phyloP scores from a whole-genome alignment of 2,797 vertebrate genomes.

The Meriones psammophilus region DNA sequence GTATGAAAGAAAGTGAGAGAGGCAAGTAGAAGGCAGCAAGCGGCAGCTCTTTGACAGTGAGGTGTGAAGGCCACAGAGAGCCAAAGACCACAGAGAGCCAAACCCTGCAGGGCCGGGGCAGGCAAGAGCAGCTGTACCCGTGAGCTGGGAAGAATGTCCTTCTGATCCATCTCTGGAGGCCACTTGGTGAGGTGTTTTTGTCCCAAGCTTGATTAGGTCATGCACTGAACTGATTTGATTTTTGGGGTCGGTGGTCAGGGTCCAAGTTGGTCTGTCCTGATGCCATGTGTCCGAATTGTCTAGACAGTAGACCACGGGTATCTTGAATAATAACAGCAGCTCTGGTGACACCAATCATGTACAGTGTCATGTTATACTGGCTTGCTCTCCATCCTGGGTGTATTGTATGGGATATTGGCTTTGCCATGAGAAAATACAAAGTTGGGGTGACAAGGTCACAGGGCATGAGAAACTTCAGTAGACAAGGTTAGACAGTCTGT shows the following conservation, averaged over 20 bases:
- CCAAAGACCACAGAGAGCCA: background rate
- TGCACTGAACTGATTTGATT: background rate
- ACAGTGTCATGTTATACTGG: accelerated
- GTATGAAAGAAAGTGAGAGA: background rate
- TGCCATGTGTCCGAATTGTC: background rate
- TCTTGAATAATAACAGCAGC: background rate
- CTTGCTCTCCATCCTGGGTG: background rate
- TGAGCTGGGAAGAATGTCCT: background rate
- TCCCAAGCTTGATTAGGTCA: background rate
- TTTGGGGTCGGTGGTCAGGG: background rate
- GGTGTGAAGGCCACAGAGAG: background rate
- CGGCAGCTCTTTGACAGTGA: background rate
- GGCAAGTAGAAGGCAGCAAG: background rate
- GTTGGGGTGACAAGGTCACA: background rate
- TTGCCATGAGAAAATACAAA: background rate
- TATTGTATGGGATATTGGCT: background rate
- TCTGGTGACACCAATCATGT: accelerated
- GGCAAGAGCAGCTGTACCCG: background rate
- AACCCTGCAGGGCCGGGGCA: background rate
- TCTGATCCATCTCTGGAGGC: background rate
- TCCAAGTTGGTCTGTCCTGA: background rate
- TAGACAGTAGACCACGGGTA: background rate
- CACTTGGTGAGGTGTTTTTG: background rate
- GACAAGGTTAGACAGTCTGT: background rate
- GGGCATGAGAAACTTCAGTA: background rate